Percentiles rank a stretch among this genome's conserved stretches.
These are phyloP conservation scores for Eriocheir sinensis DNA, from an alignment of 1,140 invertebrate species.

Conservation along the genomic window DNA sequence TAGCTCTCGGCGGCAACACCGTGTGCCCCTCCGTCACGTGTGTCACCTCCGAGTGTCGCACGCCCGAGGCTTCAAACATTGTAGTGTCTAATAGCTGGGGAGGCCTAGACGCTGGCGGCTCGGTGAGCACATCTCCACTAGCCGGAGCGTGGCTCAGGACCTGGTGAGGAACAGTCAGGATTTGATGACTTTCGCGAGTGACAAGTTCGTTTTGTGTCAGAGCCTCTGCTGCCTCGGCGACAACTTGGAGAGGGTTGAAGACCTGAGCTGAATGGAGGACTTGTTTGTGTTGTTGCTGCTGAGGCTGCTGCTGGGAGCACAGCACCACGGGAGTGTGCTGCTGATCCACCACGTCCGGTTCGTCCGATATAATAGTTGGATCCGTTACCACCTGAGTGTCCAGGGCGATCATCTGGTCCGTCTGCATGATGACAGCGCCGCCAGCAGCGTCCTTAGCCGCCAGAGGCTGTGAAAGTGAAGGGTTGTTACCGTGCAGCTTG, in stretches of 20 bases:
- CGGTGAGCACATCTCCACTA: slow-evolving; percentile 31
- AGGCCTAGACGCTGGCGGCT: background rate
- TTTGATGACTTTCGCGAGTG: slow-evolving; percentile 34
- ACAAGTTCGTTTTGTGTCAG: slow-evolving; percentile 65
- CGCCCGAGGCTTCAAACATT: background rate
- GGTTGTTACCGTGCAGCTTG: background rate
- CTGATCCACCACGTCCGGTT: background rate
- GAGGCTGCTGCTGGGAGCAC: slow-evolving; percentile 39
- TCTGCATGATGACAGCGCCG: slow-evolving; percentile 44
- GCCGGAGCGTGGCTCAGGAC: slow-evolving; percentile 28
- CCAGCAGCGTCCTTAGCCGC: slow-evolving; percentile 9
- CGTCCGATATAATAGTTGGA: slow-evolving; percentile 39
- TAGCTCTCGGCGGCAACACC: slow-evolving; percentile 17
- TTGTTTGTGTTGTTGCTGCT: slow-evolving; percentile 48
- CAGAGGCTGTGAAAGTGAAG: background rate
- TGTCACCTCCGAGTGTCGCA: slow-evolving; percentile 5
- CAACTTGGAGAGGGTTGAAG: slow-evolving; percentile 65
- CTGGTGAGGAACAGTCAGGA: slow-evolving; percentile 16
- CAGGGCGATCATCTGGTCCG: slow-evolving; percentile 55
- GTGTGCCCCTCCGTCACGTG: background rate
- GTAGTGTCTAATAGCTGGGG: slow-evolving; percentile 6
- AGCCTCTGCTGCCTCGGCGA: slow-evolving; percentile 66
- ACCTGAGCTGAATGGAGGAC: slow-evolving; percentile 52
- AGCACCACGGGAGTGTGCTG: slow-evolving; percentile 49
- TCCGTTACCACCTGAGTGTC: slow-evolving; percentile 58